Percentiles rank a stretch among this genome's conserved stretches.
Conservation (phyloP, 2,797 vertebrate genomes). For the Centroberyx gerrardi region DNA sequence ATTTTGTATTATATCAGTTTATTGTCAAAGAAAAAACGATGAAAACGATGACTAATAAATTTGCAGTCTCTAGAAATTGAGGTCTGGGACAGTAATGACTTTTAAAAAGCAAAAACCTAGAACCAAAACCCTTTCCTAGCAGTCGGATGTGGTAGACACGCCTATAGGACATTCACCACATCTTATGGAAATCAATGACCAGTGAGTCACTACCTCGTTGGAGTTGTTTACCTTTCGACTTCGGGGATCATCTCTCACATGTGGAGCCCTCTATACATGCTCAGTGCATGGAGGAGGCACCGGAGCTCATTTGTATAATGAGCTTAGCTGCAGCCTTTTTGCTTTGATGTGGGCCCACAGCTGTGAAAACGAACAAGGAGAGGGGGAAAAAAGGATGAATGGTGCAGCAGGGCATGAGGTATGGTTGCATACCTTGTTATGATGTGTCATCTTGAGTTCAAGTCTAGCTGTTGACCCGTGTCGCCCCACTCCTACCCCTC, state of each 20-base stretch:
- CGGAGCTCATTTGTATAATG: constrained; percentile 71
- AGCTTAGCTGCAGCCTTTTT: constrained; percentile 48
- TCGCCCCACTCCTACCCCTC: background rate
- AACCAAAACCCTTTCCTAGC: background rate
- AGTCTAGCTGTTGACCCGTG: constrained; percentile 5
- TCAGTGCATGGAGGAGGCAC: constrained; percentile 20
- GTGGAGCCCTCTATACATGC: constrained; percentile 4
- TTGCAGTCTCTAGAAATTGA: too few relatives aligned
- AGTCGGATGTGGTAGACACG: background rate
- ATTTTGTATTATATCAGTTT: background rate
- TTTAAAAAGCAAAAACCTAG: too few relatives aligned
- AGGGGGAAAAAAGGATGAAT: background rate
- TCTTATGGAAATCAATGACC: constrained; percentile 8
- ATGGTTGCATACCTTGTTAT: constrained; percentile 19
- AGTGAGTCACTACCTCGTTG: constrained; percentile 39
- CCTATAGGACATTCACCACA: background rate
- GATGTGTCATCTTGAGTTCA: constrained; percentile 1
- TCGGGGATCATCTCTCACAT: constrained; percentile 42
- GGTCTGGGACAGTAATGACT: too few relatives aligned
- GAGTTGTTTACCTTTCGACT: constrained; percentile 60
- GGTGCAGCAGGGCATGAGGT: background rate
- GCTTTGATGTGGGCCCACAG: constrained; percentile 68
- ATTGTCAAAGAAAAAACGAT: background rate
- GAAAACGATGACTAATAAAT: background rate
- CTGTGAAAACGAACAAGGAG: constrained; percentile 25